Evolutionary conservation across 2,888 invertebrate genomes (phyloP).

Genomic region (Abscondita cerata): DNA sequence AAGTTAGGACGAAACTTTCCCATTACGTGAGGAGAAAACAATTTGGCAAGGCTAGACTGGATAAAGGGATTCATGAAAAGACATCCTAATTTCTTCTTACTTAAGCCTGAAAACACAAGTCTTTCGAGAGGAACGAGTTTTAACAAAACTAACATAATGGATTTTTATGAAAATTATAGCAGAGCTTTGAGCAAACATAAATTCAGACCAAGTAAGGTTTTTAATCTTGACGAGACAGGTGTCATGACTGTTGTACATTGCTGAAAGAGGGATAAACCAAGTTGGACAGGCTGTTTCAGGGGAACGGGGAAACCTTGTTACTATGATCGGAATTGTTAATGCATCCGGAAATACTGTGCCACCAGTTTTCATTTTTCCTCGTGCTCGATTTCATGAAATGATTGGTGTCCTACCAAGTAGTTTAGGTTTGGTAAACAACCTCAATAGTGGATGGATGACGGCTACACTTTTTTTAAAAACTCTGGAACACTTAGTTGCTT

Average conservation of each 20-base stretch:
- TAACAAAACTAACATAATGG: slow-evolving; percentile 14
- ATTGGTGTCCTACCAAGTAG: neutral
- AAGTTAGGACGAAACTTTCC: slow-evolving; percentile 18
- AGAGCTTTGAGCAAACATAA: slow-evolving; percentile 24
- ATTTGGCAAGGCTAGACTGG: slow-evolving; percentile 31
- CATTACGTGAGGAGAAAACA: slow-evolving; percentile 17
- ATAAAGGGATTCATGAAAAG: slow-evolving; percentile 32
- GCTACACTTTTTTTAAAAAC: neutral
- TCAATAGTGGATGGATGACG: neutral
- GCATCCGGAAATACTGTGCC: neutral
- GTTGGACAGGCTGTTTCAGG: neutral
- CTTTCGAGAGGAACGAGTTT: slow-evolving; percentile 26
- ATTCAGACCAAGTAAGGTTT: slow-evolving; percentile 36
- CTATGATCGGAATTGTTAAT: neutral
- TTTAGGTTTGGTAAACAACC: neutral
- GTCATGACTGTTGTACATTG: neutral
- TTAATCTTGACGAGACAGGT: slow-evolving; percentile 28
- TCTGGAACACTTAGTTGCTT: too few species aligned
- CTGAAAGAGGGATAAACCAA: neutral
- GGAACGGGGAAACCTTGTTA: neutral
- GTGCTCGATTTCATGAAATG: neutral
- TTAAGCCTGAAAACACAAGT: slow-evolving; percentile 41
- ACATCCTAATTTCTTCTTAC: slow-evolving; percentile 20
- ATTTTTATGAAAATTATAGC: slow-evolving; percentile 26
- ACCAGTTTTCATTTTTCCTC: neutral